Percentiles rank a stretch among this genome's conserved stretches.
Evolutionary conservation across 1,140 invertebrate species (phyloP).

Genomic region (Drosophila grimshawi): DNA sequence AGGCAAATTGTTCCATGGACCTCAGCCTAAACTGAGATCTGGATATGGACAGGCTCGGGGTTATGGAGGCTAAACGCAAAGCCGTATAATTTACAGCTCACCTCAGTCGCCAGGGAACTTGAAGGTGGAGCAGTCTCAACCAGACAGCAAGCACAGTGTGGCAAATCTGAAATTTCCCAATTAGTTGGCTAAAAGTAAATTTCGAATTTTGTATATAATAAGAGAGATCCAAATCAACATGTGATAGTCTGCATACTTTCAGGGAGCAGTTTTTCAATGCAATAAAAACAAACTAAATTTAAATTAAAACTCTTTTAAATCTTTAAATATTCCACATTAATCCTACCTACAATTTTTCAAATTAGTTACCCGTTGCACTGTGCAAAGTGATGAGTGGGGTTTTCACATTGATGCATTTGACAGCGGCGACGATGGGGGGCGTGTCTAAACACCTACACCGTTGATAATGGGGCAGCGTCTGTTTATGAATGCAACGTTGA

Average conservation of each 20-base stretch:
- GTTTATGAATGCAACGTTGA: constrained; percentile 61
- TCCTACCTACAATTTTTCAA: too few species aligned
- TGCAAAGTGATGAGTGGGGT: constrained; percentile 6
- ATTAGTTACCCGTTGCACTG: constrained; percentile 10
- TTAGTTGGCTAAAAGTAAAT: neutral
- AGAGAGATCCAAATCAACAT: too few species aligned
- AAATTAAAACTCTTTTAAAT: neutral
- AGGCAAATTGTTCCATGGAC: neutral
- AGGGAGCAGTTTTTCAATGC: too few species aligned
- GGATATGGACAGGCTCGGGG: constrained; percentile 41
- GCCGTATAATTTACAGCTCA: constrained; percentile 71
- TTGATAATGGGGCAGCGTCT: constrained; percentile 42
- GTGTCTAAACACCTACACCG: constrained; percentile 41
- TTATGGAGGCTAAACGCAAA: constrained; percentile 70
- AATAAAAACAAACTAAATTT: neutral
- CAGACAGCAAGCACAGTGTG: constrained; percentile 31
- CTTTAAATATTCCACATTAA: too few species aligned
- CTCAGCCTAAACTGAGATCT: neutral
- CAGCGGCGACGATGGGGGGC: constrained; percentile 43
- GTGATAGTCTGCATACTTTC: too few species aligned
- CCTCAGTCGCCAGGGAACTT: constrained; percentile 28
- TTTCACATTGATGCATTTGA: constrained; percentile 46
- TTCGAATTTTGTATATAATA: neutral
- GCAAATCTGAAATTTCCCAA: neutral
- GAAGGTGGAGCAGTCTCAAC: constrained; percentile 4